Evolutionary conservation across 2,113 vertebrate genomes (phyloP), one percentile per base, ranked within the genome.

Genomic region (Grus americana): DNA sequence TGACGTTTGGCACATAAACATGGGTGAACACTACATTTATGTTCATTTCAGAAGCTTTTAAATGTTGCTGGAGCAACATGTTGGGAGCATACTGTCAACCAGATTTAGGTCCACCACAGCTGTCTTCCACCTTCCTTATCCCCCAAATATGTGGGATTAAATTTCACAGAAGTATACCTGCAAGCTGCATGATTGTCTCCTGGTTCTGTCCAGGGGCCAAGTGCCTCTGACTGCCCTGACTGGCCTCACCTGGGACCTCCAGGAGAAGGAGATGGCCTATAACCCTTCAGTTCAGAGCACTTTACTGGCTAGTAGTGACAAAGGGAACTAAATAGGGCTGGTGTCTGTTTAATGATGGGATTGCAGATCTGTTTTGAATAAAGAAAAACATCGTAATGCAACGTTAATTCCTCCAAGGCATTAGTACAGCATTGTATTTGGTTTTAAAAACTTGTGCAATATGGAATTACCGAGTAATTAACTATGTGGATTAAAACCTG

Each of bases 151-250:
- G 0, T 0, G 2, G 40, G n/a, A 29, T 82, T 85, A 49, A 55
- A 29, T 62, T 50, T 73, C 66, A 44, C 14, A 30, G 22, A 57
- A 71, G 10, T 8, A 21, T 1, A 59, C 21, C 19, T 59, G 65
- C 34, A 47, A 83, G 44, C 19, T 88, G 52, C 16, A 22, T 15
- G 30, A 62, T 61, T 1, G 2, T 26, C 38, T 78, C 57, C 15
- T 0, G 5, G 29, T 66, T 34, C 58, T 79, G 36, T 40, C 61
- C 3, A 3, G n/a, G n/a, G 2, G 2, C 55, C 0, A 1, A 82
- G 27, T 50, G 36, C 26, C 44, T 63, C 84, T 5, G 21, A 24
- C 17, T 5, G 3, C n/a, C 47, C 59, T 55, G 26, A 34, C 13
- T 18, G 21, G 47, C 36, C 26, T 49, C 15, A 49, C 9, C n/a